These are phyloP conservation scores for Microcebus griseorufus DNA, from an alignment of 2,113 vertebrate species.

Conservation along the genomic window DNA sequence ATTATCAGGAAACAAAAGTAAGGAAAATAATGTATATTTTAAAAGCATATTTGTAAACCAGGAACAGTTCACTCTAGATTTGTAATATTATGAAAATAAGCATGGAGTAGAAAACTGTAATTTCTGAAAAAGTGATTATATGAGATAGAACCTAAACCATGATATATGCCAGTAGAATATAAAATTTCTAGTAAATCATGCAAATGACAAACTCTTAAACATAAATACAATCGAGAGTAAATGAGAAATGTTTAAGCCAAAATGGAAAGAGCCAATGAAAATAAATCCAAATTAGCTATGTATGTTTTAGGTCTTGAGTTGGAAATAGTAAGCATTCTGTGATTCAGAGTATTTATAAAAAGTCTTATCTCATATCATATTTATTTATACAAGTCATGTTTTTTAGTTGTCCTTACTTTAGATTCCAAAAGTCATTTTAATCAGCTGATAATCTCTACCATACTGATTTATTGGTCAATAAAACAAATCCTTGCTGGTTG, in stretches of 20 bases:
- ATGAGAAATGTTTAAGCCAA: background rate
- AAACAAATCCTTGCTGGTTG: background rate
- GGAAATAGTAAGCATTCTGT: background rate
- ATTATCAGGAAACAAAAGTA: background rate
- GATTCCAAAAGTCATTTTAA: background rate
- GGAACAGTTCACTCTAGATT: background rate
- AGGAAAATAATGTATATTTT: background rate
- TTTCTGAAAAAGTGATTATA: background rate
- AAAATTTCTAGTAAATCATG: background rate
- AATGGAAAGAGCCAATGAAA: background rate
- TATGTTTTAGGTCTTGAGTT: background rate
- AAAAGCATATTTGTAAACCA: background rate
- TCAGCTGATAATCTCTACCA: background rate
- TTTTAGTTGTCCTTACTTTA: background rate
- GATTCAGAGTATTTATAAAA: background rate
- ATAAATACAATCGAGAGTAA: constrained; percentile 21
- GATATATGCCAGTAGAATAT: background rate
- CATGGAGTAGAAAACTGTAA: background rate
- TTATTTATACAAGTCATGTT: background rate
- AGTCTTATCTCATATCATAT: background rate
- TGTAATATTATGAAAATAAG: background rate
- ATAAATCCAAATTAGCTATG: background rate
- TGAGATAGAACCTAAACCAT: background rate
- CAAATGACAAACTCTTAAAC: constrained; percentile 30
- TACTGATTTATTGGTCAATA: background rate